These are phyloP conservation scores for Bubo blakistoni DNA, from an alignment of 2,113 vertebrate species.

Conservation along the genomic window DNA sequence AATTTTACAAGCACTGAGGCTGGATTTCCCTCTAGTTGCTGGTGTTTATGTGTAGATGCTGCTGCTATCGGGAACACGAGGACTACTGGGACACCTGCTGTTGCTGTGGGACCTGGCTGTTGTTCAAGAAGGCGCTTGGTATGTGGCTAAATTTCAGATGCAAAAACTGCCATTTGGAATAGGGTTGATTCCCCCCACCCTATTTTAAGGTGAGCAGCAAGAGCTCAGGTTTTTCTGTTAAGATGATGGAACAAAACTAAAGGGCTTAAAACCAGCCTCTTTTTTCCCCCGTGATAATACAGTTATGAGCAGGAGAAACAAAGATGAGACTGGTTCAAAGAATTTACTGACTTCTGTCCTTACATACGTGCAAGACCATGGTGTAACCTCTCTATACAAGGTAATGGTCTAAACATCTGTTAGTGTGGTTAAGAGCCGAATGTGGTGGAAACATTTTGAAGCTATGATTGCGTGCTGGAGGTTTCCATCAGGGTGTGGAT, in stretches of 20 bases:
- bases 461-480: neutral
- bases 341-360: neutral
- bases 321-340: neutral
- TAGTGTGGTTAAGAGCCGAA: neutral
- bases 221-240: neutral
- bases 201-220: neutral
- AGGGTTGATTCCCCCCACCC: no score
- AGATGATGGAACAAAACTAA: neutral
- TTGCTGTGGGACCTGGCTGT: neutral
- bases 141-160: neutral
- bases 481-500: neutral
- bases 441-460: neutral
- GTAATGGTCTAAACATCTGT: neutral
- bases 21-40: neutral
- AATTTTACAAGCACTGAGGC: neutral
- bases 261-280: neutral
- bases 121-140: fast-evolving
- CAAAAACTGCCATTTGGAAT: neutral
- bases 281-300: neutral
- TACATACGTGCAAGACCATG: neutral
- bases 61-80: fast-evolving
- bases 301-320: neutral
- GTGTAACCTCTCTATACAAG: neutral
- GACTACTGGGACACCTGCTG: neutral
- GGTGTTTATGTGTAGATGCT: fast-evolving